A percentile compares a stretch with the other conserved stretches of the same genome.
phyloP scores from a whole-genome alignment of 64 coral and sea anemone genomes.

The Actinia tenebrosa region DNA sequence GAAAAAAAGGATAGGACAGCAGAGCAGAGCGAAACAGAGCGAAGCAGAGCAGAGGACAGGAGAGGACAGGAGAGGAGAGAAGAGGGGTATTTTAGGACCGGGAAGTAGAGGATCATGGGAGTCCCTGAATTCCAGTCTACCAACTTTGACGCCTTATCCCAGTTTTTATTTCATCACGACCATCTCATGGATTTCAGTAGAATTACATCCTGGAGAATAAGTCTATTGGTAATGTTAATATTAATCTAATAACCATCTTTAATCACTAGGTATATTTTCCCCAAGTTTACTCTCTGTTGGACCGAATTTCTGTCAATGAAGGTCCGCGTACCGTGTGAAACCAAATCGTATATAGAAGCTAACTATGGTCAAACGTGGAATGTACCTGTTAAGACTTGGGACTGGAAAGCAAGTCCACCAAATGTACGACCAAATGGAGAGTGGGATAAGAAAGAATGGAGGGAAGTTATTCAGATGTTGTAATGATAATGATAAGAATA shows the following conservation, averaged over 20 bases:
- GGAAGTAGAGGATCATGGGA: too few species aligned
- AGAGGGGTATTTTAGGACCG: too few species aligned
- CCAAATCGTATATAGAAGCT: slow-evolving; percentile 76
- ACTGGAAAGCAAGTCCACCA: slow-evolving; percentile 96
- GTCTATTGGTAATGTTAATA: neutral
- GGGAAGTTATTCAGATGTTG: slow-evolving; percentile 72
- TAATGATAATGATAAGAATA: neutral
- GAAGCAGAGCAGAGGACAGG: too few species aligned
- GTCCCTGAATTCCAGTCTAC: too few species aligned
- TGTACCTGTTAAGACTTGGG: slow-evolving; percentile 84
- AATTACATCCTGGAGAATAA: too few species aligned
- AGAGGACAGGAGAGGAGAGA: too few species aligned
- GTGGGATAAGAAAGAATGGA: slow-evolving; percentile 90
- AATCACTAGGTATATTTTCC: slow-evolving; percentile 82
- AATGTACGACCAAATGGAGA: slow-evolving; percentile 86
- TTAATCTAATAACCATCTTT: neutral
- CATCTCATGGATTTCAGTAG: too few species aligned
- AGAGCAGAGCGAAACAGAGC: too few species aligned
- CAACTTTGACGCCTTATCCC: too few species aligned
- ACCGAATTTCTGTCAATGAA: slow-evolving; percentile 81
- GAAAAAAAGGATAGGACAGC: too few species aligned
- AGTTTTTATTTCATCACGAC: too few species aligned
- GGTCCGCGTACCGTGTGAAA: slow-evolving; percentile 81
- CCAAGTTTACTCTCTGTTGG: slow-evolving; percentile 96
- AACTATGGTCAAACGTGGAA: slow-evolving; percentile 86